Base-by-base conservation (phyloP, 30 jellyfish, hydroid and myxozoan genomes). In the Morbakka virulenta region DNA sequence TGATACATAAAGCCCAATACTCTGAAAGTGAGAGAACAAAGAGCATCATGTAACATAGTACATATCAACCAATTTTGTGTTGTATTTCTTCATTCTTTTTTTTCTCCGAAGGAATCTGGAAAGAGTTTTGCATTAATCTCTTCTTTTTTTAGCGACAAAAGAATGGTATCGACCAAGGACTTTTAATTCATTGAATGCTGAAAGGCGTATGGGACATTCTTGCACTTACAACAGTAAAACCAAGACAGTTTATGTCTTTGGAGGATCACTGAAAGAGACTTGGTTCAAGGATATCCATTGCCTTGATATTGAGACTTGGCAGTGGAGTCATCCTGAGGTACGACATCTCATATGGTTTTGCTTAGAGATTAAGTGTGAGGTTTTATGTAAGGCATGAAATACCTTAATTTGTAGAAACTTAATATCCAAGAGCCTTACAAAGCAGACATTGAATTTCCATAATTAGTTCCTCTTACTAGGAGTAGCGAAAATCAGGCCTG, bases 121-220 rank as follows among this genome's bases (percentile, higher is more conserved):
- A n/a, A n/a, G n/a, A n/a, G n/a, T n/a, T n/a, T n/a, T n/a, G n/a
- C n/a, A n/a, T n/a, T n/a, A n/a, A n/a, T 29, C 14, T 9, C 4
- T 14, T 32, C 27, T 1, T 63, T 21, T 61, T 29, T 13, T 30
- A 83, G 95, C 29, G 20, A 69, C 50, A 2, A 36, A 70, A 28
- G 25, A 24, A 0, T 87, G 91, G 82, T 30, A 32, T 0, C 14
- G 67, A 50, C 47, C 67, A 21, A 65, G 73, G 29, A 78, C 79
- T 21, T 87, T 73, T 14, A 79, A 74, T 48, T 31, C 73, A n/a
- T n/a, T n/a, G 32, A 83, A 81, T 0, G 86, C 82, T 52, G 83
- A 83, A 4, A 81, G 96, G 36, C 63, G 96, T 35, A 68, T 74
- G 76, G 96, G 96, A 0, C 96, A 87, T 36, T 72, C 94, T 17